Percentiles rank a stretch among this genome's conserved stretches.
Evolutionary conservation across 1,140 invertebrate genomes (phyloP).

Genomic region (Bombyx mandarina): DNA sequence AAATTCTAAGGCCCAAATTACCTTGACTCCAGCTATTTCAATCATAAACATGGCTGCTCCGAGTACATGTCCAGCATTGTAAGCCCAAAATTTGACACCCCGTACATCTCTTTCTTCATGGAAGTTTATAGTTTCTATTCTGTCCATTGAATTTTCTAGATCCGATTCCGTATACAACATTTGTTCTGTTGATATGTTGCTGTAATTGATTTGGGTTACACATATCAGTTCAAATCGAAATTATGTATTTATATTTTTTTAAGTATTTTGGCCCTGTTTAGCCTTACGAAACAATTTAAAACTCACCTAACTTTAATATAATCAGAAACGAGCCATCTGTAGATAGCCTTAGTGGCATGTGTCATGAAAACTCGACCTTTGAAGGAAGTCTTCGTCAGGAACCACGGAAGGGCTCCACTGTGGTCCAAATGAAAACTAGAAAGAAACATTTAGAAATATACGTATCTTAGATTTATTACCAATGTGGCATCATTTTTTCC

Average conservation of each 20-base stretch:
- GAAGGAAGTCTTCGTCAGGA: constrained; percentile 97
- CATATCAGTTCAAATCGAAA: background rate
- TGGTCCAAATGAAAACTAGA: constrained; percentile 97
- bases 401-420: constrained; percentile 98
- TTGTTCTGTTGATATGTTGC: constrained; percentile 97
- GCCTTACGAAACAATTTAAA: background rate
- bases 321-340: constrained; percentile 98
- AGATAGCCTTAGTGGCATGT: constrained; percentile 99
- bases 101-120: constrained; percentile 98
- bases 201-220: constrained; percentile 36
- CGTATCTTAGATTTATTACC: background rate
- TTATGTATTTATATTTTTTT: background rate
- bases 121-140: constrained; percentile 98
- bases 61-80: constrained; percentile 98
- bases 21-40: constrained; percentile 97
- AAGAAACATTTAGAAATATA: constrained; percentile 13
- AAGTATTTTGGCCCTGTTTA: background rate
- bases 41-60: constrained; percentile 99
- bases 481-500: too few species aligned
- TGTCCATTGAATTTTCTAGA: constrained; percentile 97
- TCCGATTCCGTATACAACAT: constrained; percentile 99
- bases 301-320: constrained; percentile 96
- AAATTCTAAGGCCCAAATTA: constrained; percentile 25
- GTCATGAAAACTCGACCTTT: constrained; percentile 99
- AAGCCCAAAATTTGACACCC: constrained; percentile 98